Conservation (phyloP, 2,888 invertebrate species). For the Sussaba pulchella region DNA sequence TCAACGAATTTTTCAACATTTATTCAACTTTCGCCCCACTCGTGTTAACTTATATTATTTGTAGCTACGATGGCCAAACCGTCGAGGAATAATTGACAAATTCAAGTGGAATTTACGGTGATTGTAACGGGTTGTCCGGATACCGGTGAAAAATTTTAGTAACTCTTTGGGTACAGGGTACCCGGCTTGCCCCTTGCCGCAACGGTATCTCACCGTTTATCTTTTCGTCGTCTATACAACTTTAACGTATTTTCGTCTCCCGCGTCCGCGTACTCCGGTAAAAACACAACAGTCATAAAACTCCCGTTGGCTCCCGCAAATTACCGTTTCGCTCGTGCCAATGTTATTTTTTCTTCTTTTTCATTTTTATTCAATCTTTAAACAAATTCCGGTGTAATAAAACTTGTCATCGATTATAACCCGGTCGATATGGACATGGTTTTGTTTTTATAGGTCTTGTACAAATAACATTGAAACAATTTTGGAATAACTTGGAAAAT, state of each 20-base stretch:
- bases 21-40: no score
- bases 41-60: not conserved
- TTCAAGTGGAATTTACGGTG: conserved; percentile 23
- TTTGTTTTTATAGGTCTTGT: no score
- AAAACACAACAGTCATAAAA: conserved; percentile 24
- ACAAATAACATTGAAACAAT: no score
- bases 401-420: conserved; percentile 38
- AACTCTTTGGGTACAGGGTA: not conserved
- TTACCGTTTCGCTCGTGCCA: conserved; percentile 32
- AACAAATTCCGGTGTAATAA: conserved; percentile 11
- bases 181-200: not conserved
- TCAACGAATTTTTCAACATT: not conserved
- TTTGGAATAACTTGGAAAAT: not conserved
- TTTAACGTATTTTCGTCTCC: not conserved
- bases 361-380: no score
- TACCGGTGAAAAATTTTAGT: conserved; percentile 9
- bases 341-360: no score
- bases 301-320: conserved; percentile 6
- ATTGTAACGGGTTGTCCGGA: conserved; percentile 27
- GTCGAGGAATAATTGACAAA: not conserved
- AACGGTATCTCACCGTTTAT: not conserved
- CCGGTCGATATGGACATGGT: no score
- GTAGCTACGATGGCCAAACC: conserved; percentile 7
- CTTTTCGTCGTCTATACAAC: not conserved
- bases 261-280: not conserved